Evolutionary conservation across 2,888 invertebrate species (phyloP), one percentile per base, ranked within the genome.

Genomic region (Hemithea aestivaria): DNA sequence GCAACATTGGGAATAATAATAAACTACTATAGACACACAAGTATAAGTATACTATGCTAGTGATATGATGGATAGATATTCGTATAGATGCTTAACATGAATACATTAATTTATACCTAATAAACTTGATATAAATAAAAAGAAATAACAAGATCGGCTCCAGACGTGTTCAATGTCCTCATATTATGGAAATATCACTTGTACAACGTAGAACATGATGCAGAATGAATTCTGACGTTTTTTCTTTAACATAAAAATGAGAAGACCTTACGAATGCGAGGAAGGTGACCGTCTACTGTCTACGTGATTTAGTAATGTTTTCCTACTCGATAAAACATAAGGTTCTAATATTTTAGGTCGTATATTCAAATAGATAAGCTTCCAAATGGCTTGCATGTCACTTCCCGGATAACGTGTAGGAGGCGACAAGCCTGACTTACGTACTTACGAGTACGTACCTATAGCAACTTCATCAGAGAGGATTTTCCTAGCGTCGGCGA

Each of bases 281-380:
- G 29, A 29, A 30, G 42, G 30, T 20, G 26, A 34, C 36, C 32
- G 7, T 30, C 39, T 44, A 46, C 48, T 35, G 7, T 30, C 39
- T 44, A 46, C 48, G 46, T 51, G 46, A 48, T 48, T 44, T 31
- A 42, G 10, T 37, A 31, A 44, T 38, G 40, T 48, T 51, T 48
- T 48, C 48, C 48, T 48, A 24, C 36, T 42, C 35, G 28, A 35
- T 42, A 35, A 43, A 34, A 22, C 20, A 26, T 9, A 10, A 6
- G 12, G 28, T 11, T 6, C 7, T 22, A 11, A 24, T 29, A 44
- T 33, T 47, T 1, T 40, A 35, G 9, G 10, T 29, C 48, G 40
- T 45, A 31, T 40, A 9, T 23, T 8, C 22, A 21, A 24, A 12
- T 25, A 5, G 6, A 10, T 45, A 38, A 6, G 36, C 32, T 20